Conservation (phyloP, 92 coral and sea anemone species). For the Epizoanthus scotinus region DNA sequence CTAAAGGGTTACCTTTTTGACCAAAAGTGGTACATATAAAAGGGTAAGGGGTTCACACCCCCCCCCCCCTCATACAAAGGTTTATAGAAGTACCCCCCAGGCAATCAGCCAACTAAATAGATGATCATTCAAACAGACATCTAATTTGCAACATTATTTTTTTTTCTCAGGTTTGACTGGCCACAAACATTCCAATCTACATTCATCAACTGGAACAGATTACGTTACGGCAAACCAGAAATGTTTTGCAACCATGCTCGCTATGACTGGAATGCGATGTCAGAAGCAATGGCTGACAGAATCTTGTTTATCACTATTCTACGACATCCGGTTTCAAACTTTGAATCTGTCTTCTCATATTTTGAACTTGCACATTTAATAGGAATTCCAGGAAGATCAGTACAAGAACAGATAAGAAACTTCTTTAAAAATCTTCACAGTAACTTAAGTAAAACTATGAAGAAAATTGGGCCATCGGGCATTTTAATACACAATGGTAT, state of each 20-base stretch:
- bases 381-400: slow-evolving; percentile 21
- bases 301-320: slow-evolving; percentile 41
- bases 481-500: slow-evolving; percentile 43
- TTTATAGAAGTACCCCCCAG: too few species aligned
- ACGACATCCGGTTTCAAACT: slow-evolving; percentile 34
- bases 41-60: too few species aligned
- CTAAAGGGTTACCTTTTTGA: too few species aligned
- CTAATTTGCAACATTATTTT: too few species aligned
- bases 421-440: slow-evolving; percentile 16
- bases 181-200: slow-evolving; percentile 7
- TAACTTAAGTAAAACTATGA: slow-evolving; percentile 2
- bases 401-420: slow-evolving; percentile 11
- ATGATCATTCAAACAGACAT: too few species aligned
- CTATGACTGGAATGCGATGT: slow-evolving; percentile 36
- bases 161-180: not conserved
- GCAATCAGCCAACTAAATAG: too few species aligned
- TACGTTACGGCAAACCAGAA: slow-evolving; percentile 26
- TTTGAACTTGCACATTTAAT: slow-evolving; percentile 16
- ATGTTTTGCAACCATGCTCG: slow-evolving; percentile 50
- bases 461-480: not conserved
- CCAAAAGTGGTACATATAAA: too few species aligned
- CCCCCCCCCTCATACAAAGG: too few species aligned
- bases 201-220: slow-evolving; percentile 1
- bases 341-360: slow-evolving; percentile 41
- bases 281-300: slow-evolving; percentile 30